These are phyloP conservation scores for Calephelis nemesis DNA, from an alignment of 1,140 invertebrate species.

Conservation along the genomic window DNA sequence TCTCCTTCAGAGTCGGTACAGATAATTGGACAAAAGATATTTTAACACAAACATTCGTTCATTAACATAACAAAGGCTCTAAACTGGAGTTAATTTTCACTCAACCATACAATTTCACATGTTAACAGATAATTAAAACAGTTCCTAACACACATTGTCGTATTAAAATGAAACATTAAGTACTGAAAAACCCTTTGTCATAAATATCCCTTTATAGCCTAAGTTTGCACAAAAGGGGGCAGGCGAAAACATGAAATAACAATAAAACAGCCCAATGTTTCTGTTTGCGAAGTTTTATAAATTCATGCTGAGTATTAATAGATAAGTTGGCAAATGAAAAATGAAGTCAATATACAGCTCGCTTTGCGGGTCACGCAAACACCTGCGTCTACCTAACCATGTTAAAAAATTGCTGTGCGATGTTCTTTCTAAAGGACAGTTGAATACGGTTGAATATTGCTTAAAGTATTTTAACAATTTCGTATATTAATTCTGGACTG, in stretches of 20 bases:
- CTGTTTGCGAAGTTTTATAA: conserved; percentile 31
- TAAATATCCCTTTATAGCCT: conserved; percentile 9
- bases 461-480: conserved; percentile 6
- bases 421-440: not conserved
- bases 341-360: conserved; percentile 37
- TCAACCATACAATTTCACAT: conserved; percentile 6
- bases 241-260: conserved; percentile 29
- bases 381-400: conserved; percentile 20
- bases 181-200: conserved; percentile 13
- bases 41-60: not conserved
- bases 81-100: not conserved
- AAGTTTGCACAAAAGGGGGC: conserved; percentile 22
- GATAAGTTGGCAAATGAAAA: conserved; percentile 35
- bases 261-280: conserved; percentile 31
- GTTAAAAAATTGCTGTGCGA: not conserved
- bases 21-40: not conserved
- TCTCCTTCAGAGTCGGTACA: not conserved
- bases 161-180: conserved; percentile 17
- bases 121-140: conserved; percentile 13
- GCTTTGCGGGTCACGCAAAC: conserved; percentile 38
- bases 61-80: not conserved
- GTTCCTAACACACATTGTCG: conserved; percentile 6
- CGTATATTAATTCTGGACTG: conserved; percentile 2
- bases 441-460: not conserved
- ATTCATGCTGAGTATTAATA: conserved; percentile 39